Evolutionary conservation across 2,888 invertebrate genomes (phyloP).

Genomic region (Orthosia gracilis): DNA sequence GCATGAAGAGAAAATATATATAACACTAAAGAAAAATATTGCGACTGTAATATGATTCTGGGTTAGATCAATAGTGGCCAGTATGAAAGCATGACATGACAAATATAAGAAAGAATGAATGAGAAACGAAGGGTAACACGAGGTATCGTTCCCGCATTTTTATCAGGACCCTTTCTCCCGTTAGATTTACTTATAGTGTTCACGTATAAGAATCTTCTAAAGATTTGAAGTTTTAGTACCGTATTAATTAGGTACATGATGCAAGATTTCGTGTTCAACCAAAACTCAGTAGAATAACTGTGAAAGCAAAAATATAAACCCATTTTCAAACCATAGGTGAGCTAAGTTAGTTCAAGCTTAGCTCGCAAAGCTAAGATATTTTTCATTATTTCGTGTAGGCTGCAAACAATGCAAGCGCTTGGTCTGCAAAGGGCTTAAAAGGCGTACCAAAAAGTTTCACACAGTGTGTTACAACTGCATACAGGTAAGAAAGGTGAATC

Average conservation of each 20-base stretch:
- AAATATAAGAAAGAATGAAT: conserved; percentile 14
- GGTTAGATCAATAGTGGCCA: conserved; percentile 6
- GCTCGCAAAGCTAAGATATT: not conserved
- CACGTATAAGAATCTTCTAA: not conserved
- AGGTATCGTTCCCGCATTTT: not conserved
- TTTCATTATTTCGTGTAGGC: not conserved
- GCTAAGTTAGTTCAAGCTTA: not conserved
- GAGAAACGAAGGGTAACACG: not conserved
- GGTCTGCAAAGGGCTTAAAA: not conserved
- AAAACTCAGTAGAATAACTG: not conserved
- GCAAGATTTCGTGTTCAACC: not conserved
- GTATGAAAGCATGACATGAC: conserved; percentile 9
- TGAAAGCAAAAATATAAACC: not conserved
- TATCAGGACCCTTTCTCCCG: not conserved
- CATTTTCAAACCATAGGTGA: not conserved
- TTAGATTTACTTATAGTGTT: too few relatives aligned
- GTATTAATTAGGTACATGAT: not conserved
- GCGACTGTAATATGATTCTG: conserved; percentile 19
- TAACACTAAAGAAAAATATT: conserved; percentile 23
- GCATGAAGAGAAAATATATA: not conserved
- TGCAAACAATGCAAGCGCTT: too few relatives aligned
- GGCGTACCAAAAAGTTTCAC: conserved; percentile 1
- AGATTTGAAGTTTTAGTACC: not conserved
- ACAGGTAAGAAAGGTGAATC: conserved; percentile 64
- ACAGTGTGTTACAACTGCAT: conserved; percentile 32